A percentile compares a stretch with the other conserved stretches of the same genome.
phyloP scores from a whole-genome alignment of 2,113 vertebrate species.

The Brienomyrus longianalis region DNA sequence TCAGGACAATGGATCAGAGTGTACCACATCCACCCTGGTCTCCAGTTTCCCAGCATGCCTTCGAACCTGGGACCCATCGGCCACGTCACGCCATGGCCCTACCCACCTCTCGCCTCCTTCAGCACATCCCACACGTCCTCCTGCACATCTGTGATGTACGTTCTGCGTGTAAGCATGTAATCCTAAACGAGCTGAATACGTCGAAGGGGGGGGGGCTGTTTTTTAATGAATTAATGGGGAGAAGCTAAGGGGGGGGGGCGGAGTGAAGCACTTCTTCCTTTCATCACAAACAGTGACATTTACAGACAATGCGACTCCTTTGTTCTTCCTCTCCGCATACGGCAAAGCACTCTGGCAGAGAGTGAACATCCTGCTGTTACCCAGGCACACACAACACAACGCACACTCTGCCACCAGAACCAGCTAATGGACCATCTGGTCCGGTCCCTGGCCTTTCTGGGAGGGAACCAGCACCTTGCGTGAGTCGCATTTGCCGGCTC shows the following conservation, averaged over 20 bases:
- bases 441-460: not conserved
- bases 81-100: not conserved
- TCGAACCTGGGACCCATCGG: not conserved
- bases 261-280: not conserved
- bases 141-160: not conserved
- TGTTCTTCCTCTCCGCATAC: not conserved
- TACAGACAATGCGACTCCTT: slow-evolving; percentile 1
- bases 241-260: not conserved
- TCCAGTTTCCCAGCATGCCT: not conserved
- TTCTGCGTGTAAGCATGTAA: slow-evolving; percentile 11
- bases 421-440: slow-evolving; percentile 21
- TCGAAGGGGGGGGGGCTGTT: not conserved
- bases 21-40: not conserved
- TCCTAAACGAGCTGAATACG: slow-evolving; percentile 35
- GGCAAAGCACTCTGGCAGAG: not conserved
- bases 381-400: not conserved
- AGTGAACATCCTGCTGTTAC: not conserved
- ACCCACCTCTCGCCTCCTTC: not conserved
- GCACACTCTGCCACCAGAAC: not conserved
- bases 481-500: not conserved
- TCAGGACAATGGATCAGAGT: not conserved
- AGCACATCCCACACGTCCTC: not conserved
- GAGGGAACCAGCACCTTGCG: not conserved
- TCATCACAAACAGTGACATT: slow-evolving; percentile 9
- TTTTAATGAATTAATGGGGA: not conserved